A percentile compares a stretch with the other conserved stretches of the same genome.
These are phyloP conservation scores for Heliconius cydno DNA, from an alignment of 2,888 invertebrate genomes.

Conservation along the genomic window DNA sequence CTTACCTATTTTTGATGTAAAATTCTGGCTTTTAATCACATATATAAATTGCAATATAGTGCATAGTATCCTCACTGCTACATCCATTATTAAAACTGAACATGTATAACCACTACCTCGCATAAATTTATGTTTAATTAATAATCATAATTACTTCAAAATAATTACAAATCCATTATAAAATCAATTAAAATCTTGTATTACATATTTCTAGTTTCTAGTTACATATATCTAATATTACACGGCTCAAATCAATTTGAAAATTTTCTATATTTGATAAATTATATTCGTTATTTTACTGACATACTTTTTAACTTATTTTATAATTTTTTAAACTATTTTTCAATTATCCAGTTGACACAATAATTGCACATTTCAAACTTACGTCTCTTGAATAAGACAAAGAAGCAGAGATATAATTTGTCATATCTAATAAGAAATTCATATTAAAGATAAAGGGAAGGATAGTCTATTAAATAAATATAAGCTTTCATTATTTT, in stretches of 20 bases:
- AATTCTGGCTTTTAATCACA: slow-evolving; percentile 16
- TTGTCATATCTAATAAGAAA: not conserved
- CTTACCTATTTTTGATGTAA: slow-evolving; percentile 35
- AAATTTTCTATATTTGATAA: not conserved
- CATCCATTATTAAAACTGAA: slow-evolving; percentile 31
- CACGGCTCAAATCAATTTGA: not conserved
- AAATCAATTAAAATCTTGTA: not conserved
- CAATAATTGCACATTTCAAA: not conserved
- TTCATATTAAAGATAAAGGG: not conserved
- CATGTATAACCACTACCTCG: not conserved
- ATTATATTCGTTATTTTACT: not conserved
- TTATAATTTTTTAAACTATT: not conserved
- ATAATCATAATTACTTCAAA: not conserved
- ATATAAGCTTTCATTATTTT: not conserved
- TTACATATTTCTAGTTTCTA: not conserved
- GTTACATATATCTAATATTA: too few species aligned
- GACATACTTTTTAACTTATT: not conserved
- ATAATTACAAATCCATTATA: not conserved
- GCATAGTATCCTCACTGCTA: slow-evolving; percentile 3
- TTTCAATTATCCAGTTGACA: not conserved
- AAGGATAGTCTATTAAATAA: not conserved
- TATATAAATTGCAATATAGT: slow-evolving; percentile 19
- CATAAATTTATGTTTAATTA: slow-evolving; percentile 9
- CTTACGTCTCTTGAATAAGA: not conserved
- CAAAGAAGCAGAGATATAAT: not conserved